phyloP scores from a whole-genome alignment of 2,113 vertebrate species.

The Balaenoptera acutorostrata region DNA sequence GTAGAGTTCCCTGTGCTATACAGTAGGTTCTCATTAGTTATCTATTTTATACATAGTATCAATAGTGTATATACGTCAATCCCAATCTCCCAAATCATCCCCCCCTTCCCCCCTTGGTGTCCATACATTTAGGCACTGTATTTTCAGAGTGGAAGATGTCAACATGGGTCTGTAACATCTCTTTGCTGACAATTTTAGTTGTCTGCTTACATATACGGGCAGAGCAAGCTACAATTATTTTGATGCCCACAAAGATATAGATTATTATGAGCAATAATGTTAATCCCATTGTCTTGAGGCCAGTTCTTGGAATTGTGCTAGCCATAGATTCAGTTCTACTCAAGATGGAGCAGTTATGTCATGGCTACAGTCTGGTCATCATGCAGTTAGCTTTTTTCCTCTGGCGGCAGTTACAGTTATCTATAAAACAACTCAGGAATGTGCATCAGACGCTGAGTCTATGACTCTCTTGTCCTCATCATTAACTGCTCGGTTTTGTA shows the following conservation, averaged over 20 bases:
- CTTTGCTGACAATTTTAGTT: background rate
- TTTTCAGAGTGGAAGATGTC: background rate
- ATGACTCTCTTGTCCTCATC: background rate
- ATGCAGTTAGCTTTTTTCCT: background rate
- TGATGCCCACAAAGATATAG: background rate
- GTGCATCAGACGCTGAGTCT: background rate
- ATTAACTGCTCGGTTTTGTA: background rate
- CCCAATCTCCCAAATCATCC: too few species aligned
- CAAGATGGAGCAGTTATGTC: background rate
- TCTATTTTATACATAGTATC: too few species aligned
- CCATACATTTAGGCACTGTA: background rate
- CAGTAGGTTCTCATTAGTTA: too few species aligned
- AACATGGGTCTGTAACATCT: background rate
- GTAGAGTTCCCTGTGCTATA: too few species aligned
- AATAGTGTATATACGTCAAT: too few species aligned
- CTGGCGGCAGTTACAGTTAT: background rate
- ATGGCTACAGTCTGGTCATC: background rate
- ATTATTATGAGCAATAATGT: background rate
- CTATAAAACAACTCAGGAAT: background rate
- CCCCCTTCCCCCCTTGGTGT: too few species aligned
- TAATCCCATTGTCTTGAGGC: background rate
- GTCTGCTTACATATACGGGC: background rate
- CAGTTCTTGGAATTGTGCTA: background rate
- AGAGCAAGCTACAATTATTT: background rate
- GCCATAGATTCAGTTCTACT: background rate